Conservation (phyloP, 2,888 invertebrate genomes). For the Iphiclides podalirius region DNA sequence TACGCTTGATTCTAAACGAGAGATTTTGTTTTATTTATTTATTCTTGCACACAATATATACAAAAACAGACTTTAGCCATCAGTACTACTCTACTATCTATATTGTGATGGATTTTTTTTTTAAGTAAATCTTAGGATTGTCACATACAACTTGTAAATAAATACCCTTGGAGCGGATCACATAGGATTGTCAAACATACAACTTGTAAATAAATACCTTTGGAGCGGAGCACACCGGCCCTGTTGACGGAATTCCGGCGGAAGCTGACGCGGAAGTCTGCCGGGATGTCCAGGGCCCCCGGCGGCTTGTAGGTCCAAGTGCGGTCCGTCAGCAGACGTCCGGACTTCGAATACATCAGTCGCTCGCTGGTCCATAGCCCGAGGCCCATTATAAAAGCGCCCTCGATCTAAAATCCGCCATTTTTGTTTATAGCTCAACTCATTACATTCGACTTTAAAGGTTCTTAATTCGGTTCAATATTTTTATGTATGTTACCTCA, state of each 20-base stretch:
- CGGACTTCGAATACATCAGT: constrained; percentile 80
- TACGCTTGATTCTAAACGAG: no score
- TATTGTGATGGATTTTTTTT: no score
- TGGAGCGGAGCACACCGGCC: constrained; percentile 83
- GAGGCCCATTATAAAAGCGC: constrained; percentile 85
- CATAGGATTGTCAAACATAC: constrained; percentile 37
- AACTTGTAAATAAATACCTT: constrained; percentile 65
- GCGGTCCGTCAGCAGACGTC: constrained; percentile 82
- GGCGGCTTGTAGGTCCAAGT: constrained; percentile 89
- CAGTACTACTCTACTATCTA: no score
- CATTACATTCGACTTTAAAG: no score
- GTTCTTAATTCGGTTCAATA: no score
- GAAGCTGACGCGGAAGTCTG: constrained; percentile 83
- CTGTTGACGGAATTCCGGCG: constrained; percentile 81
- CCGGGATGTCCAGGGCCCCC: constrained; percentile 85
- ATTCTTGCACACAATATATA: no score
- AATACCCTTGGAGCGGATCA: constrained; percentile 84
- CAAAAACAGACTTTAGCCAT: no score
- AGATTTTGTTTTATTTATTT: no score
- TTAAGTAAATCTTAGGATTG: no score
- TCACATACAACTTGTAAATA: no score
- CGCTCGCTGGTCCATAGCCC: constrained; percentile 87
- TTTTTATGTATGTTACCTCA: no score
- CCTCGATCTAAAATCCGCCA: constrained; percentile 78
- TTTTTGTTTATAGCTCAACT: no score